Conservation (phyloP, 2,888 invertebrate species). For the Microplitis deprimator region DNA sequence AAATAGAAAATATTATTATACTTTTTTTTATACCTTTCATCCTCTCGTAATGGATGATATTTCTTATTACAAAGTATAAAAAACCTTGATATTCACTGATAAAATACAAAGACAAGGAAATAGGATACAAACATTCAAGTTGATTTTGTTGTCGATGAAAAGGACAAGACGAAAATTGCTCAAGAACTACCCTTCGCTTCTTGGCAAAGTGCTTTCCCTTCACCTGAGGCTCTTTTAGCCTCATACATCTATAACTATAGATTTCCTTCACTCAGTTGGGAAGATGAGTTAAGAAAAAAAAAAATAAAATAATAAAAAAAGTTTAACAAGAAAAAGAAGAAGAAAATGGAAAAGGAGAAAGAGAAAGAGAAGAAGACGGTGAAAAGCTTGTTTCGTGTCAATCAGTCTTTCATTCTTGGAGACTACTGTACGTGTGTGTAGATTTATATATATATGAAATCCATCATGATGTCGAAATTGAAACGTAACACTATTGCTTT, state of each 20-base stretch:
- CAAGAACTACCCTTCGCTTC: slow-evolving; percentile 1
- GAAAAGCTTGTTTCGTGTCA: slow-evolving; percentile 51
- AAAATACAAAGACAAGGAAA: slow-evolving; percentile 15
- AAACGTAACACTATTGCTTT: slow-evolving; percentile 59
- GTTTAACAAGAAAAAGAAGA: slow-evolving; percentile 6
- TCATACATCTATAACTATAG: neutral
- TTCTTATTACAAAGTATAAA: slow-evolving; percentile 34
- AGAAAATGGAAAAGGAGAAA: slow-evolving; percentile 35
- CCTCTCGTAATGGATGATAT: slow-evolving; percentile 32
- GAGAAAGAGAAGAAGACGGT: slow-evolving; percentile 22
- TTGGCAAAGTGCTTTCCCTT: neutral
- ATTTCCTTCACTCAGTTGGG: neutral
- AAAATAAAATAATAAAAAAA: neutral
- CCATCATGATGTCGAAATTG: slow-evolving; percentile 60
- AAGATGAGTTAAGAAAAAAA: slow-evolving; percentile 2
- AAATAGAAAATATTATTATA: neutral
- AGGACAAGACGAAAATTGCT: neutral
- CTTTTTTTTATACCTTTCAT: neutral
- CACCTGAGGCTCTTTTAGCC: slow-evolving; percentile 1
- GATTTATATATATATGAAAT: slow-evolving; percentile 48
- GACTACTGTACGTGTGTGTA: slow-evolving; percentile 10
- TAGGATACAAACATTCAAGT: slow-evolving; percentile 9
- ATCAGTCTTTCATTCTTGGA: slow-evolving; percentile 47
- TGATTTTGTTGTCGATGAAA: slow-evolving; percentile 9
- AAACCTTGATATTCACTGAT: neutral